A percentile compares a stretch with the other conserved stretches of the same genome.
phyloP scores from a whole-genome alignment of 2,888 invertebrate genomes.

The Eupithecia subfuscata region DNA sequence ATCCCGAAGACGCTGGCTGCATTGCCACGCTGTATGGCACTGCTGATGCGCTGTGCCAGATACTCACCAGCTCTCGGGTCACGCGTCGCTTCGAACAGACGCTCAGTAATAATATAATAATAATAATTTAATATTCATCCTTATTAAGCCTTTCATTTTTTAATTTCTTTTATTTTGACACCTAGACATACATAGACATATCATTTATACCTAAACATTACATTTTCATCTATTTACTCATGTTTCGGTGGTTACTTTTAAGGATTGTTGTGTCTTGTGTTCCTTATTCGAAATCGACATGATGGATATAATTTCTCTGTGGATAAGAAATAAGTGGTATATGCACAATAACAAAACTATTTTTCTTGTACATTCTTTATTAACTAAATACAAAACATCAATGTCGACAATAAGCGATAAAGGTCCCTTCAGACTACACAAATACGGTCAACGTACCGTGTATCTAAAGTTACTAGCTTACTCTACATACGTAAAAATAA shows the following conservation, averaged over 20 bases:
- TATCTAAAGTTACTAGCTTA: slow-evolving; percentile 7
- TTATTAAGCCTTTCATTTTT: too few species aligned
- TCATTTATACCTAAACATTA: too few species aligned
- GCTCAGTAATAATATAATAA: too few species aligned
- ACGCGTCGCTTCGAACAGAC: too few species aligned
- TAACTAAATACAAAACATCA: slow-evolving; percentile 59
- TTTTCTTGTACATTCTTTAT: slow-evolving; percentile 41
- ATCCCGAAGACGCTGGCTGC: too few species aligned
- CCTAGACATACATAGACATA: too few species aligned
- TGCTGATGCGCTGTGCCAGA: too few species aligned
- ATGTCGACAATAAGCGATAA: slow-evolving; percentile 48
- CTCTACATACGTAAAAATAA: slow-evolving; percentile 58
- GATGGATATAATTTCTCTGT: not conserved
- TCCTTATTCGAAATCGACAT: not conserved
- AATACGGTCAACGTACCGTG: slow-evolving; percentile 27
- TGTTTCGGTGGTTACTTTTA: not conserved
- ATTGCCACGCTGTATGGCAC: too few species aligned
- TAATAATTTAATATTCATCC: too few species aligned
- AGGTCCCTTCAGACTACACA: slow-evolving; percentile 22
- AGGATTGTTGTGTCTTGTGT: not conserved
- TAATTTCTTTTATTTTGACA: too few species aligned
- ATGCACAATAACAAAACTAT: slow-evolving; percentile 29
- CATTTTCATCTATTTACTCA: too few species aligned
- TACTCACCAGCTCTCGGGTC: too few species aligned
- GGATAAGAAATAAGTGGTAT: not conserved